Conservation (phyloP, 2,113 vertebrate species). For the Oncorhynchus mykiss region DNA sequence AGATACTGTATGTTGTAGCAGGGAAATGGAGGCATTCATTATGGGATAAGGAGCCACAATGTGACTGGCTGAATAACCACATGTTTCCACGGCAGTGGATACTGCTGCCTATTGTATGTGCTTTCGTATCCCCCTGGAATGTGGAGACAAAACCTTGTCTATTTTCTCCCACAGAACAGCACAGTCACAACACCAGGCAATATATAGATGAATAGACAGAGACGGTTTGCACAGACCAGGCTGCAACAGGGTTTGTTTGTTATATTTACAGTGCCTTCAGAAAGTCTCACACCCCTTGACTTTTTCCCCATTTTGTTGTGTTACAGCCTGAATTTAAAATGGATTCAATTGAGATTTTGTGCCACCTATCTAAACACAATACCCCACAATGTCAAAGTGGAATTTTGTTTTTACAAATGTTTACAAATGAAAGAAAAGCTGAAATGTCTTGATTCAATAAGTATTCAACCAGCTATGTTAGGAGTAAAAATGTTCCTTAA, state of each 20-base stretch:
- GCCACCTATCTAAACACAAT: no score
- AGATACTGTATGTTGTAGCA: constrained; percentile 75
- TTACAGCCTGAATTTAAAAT: no score
- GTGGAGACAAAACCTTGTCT: constrained; percentile 25
- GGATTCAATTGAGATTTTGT: no score
- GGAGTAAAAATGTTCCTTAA: no score
- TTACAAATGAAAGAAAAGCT: neutral
- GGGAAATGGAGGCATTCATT: constrained; percentile 83
- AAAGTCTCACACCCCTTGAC: no score
- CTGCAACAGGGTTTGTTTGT: neutral
- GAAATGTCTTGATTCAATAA: no score
- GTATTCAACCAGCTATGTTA: no score
- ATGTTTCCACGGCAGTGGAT: constrained; percentile 2
- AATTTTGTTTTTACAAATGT: neutral
- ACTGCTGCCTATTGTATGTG: constrained; percentile 27
- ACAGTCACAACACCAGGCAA: constrained; percentile 1
- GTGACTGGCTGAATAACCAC: constrained; percentile 50
- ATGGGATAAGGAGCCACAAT: constrained; percentile 75
- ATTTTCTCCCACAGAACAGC: constrained; percentile 12
- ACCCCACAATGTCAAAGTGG: neutral
- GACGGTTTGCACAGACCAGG: neutral
- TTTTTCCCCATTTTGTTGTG: no score
- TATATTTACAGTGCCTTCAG: neutral
- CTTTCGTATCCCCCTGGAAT: constrained; percentile 34
- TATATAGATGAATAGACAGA: neutral